These are phyloP conservation scores for Centruroides vittatus DNA, from an alignment of 1,140 invertebrate genomes.

Conservation along the genomic window DNA sequence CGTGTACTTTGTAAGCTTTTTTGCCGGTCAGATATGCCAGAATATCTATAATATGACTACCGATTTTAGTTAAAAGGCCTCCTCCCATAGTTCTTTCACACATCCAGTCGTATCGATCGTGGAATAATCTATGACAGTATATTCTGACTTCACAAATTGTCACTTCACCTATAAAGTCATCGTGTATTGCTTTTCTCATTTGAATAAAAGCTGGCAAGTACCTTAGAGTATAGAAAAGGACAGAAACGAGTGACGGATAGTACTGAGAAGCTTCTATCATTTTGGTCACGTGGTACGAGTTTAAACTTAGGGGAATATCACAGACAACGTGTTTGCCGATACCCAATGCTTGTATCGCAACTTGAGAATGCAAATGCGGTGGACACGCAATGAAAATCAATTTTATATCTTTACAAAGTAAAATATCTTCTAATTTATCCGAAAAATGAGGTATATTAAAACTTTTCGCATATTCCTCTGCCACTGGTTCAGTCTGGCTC, in stretches of 20 bases:
- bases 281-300: slow-evolving; percentile 68
- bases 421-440: slow-evolving; percentile 86
- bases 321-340: slow-evolving; percentile 96
- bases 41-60: slow-evolving; percentile 86
- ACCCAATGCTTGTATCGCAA: slow-evolving; percentile 87
- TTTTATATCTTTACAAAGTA: slow-evolving; percentile 83
- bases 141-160: slow-evolving; percentile 72
- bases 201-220: slow-evolving; percentile 67
- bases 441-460: slow-evolving; percentile 79
- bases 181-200: slow-evolving; percentile 64
- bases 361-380: slow-evolving; percentile 86
- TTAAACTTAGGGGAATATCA: slow-evolving; percentile 79
- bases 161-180: slow-evolving; percentile 65
- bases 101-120: slow-evolving; percentile 68
- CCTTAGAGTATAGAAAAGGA: slow-evolving; percentile 80
- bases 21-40: slow-evolving; percentile 69
- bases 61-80: slow-evolving; percentile 76
- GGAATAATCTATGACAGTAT: slow-evolving; percentile 69
- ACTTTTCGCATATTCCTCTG: slow-evolving; percentile 58
- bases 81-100: slow-evolving; percentile 94
- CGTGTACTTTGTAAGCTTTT: slow-evolving; percentile 69
- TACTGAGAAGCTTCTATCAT: slow-evolving; percentile 78
- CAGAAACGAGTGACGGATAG: slow-evolving; percentile 84
- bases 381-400: slow-evolving; percentile 87
- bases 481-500: slow-evolving; percentile 71